A percentile compares a stretch with the other conserved stretches of the same genome.
Conservation (phyloP, 1,140 invertebrate species). For the Paralvinella palmiformis region DNA sequence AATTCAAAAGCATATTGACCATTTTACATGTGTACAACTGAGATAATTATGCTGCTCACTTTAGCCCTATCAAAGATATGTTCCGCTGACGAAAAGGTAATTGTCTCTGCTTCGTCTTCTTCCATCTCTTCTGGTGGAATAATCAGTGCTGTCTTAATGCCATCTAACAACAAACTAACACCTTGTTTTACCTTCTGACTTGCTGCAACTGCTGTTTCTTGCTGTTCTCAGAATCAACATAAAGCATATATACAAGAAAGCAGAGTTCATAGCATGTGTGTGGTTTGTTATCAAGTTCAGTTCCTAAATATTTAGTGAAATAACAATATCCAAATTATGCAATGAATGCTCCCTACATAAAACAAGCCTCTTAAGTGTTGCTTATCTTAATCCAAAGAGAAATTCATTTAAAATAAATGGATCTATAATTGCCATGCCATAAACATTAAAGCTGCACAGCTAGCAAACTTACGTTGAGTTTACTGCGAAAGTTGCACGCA, state of each 20-base stretch:
- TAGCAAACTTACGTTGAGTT: not conserved
- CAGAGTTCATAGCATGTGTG: too few species aligned
- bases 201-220: slow-evolving; percentile 63
- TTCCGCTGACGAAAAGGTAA: not conserved
- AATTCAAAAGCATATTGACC: not conserved
- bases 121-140: slow-evolving; percentile 65
- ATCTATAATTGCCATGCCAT: too few species aligned
- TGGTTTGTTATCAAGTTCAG: too few species aligned
- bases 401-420: too few species aligned
- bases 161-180: slow-evolving; percentile 59
- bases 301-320: too few species aligned
- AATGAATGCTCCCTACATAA: too few species aligned
- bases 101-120: slow-evolving; percentile 12
- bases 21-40: slow-evolving; percentile 1
- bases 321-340: too few species aligned
- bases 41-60: slow-evolving; percentile 23
- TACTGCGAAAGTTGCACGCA: not conserved
- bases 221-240: slow-evolving; percentile 50
- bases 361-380: too few species aligned
- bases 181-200: slow-evolving; percentile 65
- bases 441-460: too few species aligned
- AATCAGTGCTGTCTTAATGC: slow-evolving; percentile 61
- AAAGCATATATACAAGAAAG: too few species aligned
- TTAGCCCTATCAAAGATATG: slow-evolving; percentile 37
- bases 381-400: too few species aligned